phyloP scores from a whole-genome alignment of 1,140 invertebrate genomes.

The Colletes latitarsis region DNA sequence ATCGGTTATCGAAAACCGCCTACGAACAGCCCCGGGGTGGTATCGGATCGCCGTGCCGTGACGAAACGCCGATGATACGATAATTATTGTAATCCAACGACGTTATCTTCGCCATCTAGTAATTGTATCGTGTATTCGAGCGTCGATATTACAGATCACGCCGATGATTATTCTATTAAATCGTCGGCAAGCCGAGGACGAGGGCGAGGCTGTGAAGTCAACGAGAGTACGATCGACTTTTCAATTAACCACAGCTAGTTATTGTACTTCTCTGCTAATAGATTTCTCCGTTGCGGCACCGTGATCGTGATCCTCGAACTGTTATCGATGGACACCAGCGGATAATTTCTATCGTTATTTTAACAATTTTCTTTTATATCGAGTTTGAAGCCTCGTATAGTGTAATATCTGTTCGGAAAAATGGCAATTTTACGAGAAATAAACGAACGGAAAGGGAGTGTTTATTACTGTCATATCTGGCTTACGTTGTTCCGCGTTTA shows the following conservation, averaged over 20 bases:
- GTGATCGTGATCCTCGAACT: no score
- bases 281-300: neutral
- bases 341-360: no score
- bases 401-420: no score
- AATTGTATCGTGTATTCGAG: neutral
- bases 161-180: neutral
- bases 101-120: conserved; percentile 12
- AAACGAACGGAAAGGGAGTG: no score
- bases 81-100: conserved; percentile 35
- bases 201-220: neutral
- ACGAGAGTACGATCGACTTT: no score
- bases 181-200: neutral
- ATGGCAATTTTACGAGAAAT: no score
- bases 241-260: neutral
- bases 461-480: no score
- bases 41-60: conserved; percentile 17
- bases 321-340: no score
- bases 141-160: neutral
- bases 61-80: conserved; percentile 55
- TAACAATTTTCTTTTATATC: no score
- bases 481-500: no score
- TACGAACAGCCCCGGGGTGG: conserved; percentile 16
- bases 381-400: no score
- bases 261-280: no score
- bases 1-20: conserved; percentile 43